Evolutionary conservation across 92 coral and sea anemone species (phyloP).

Genomic region (Parazoanthus atlanticus): DNA sequence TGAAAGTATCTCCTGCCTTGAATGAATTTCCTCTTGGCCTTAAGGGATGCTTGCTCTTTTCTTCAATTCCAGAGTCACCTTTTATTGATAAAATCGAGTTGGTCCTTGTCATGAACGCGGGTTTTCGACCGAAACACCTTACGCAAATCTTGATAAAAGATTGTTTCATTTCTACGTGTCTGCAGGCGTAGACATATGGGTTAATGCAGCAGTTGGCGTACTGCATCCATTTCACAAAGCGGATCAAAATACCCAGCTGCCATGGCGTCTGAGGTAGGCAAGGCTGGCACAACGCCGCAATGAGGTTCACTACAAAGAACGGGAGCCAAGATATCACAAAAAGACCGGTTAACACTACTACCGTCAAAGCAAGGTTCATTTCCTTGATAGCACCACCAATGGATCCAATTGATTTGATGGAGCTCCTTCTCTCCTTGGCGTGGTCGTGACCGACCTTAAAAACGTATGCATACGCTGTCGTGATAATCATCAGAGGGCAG

Average conservation of each 20-base stretch:
- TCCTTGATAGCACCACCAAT: slow-evolving; percentile 75
- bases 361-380: slow-evolving; percentile 72
- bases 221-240: slow-evolving; percentile 85
- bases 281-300: slow-evolving; percentile 59
- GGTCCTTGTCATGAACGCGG: neutral
- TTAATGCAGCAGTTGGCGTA: slow-evolving; percentile 79
- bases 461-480: slow-evolving; percentile 65
- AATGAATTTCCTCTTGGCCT: slow-evolving; percentile 14
- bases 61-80: neutral
- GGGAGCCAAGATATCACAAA: slow-evolving; percentile 87
- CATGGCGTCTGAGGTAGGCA: slow-evolving; percentile 48
- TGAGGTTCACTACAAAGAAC: slow-evolving; percentile 66
- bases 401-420: slow-evolving; percentile 59
- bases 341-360: slow-evolving; percentile 73
- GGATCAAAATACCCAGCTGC: slow-evolving; percentile 56
- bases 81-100: slow-evolving; percentile 3
- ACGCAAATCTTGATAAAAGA: slow-evolving; percentile 57
- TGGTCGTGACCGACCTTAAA: slow-evolving; percentile 76
- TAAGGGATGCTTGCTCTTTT: neutral
- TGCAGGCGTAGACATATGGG: slow-evolving; percentile 88
- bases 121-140: slow-evolving; percentile 41
- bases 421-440: slow-evolving; percentile 48
- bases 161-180: slow-evolving; percentile 73
- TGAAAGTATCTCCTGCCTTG: neutral
- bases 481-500: slow-evolving; percentile 70